Conservation (phyloP, 2,113 vertebrate species). For the Prolemur simus region DNA sequence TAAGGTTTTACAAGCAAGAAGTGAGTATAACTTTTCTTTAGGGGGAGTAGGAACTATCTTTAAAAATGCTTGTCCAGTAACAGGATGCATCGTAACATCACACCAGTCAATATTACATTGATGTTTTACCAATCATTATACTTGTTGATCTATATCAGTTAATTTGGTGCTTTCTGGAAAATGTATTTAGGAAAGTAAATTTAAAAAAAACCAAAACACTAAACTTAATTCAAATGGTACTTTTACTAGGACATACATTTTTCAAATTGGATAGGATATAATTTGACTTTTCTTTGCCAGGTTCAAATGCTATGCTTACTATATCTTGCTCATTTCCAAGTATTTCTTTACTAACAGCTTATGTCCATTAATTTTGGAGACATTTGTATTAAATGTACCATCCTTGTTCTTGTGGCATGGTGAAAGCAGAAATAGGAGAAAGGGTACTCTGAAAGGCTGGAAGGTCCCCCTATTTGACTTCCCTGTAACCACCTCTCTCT, state of each 20-base stretch:
- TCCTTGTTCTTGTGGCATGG: slow-evolving; percentile 22
- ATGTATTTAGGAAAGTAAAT: slow-evolving; percentile 22
- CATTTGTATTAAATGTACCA: background rate
- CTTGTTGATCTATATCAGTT: background rate
- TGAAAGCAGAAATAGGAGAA: background rate
- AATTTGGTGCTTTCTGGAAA: slow-evolving; percentile 48
- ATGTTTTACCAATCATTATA: background rate
- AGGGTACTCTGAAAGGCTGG: background rate
- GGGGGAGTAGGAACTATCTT: slow-evolving; percentile 15
- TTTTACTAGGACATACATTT: background rate
- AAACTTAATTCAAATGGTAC: background rate
- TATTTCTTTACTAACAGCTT: background rate
- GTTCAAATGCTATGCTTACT: background rate
- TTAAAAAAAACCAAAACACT: background rate
- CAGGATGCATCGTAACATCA: background rate
- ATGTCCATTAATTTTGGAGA: background rate
- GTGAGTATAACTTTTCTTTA: background rate
- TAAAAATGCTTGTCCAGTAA: background rate
- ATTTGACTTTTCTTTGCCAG: slow-evolving; percentile 4
- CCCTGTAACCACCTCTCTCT: background rate
- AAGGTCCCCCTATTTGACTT: background rate
- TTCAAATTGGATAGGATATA: slow-evolving; percentile 24
- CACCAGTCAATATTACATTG: background rate
- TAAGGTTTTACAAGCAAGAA: background rate
- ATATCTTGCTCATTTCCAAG: background rate